These are phyloP conservation scores for Phaonia tiefii DNA, from an alignment of 2,888 invertebrate genomes.

Conservation along the genomic window DNA sequence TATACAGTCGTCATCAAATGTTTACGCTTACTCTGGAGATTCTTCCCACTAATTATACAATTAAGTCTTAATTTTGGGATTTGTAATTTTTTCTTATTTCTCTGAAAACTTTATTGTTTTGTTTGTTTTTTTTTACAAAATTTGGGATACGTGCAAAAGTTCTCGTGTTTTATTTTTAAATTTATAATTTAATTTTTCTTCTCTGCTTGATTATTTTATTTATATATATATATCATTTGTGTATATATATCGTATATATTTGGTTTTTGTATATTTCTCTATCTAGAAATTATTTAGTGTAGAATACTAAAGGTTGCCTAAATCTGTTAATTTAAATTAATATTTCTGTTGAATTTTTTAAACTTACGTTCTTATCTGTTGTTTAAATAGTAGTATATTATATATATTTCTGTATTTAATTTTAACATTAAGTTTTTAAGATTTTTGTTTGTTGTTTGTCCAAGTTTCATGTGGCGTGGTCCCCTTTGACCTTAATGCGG, in stretches of 20 bases:
- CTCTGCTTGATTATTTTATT: constrained; percentile 21
- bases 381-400: constrained; percentile 71
- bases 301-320: constrained; percentile 49
- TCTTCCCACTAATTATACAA: constrained; percentile 33
- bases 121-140: not conserved
- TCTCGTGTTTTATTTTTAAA: constrained; percentile 18
- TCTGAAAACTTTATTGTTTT: constrained; percentile 1
- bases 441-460: constrained; percentile 50
- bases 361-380: not conserved
- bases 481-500: constrained; percentile 59
- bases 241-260: constrained; percentile 13
- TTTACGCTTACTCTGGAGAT: not conserved
- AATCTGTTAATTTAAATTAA: constrained; percentile 39
- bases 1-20: constrained; percentile 15
- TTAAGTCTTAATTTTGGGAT: constrained; percentile 35
- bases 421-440: constrained; percentile 34
- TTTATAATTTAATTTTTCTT: constrained; percentile 16
- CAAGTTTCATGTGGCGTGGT: constrained; percentile 60
- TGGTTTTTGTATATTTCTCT: constrained; percentile 62
- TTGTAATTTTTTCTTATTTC: constrained; percentile 22
- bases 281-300: constrained; percentile 60
- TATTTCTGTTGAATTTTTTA: constrained; percentile 15
- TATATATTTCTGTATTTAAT: not conserved
- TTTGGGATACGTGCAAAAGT: constrained; percentile 54
- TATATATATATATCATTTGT: constrained; percentile 3